These are phyloP conservation scores for Oreochromis niloticus DNA, from an alignment of 2,113 vertebrate genomes.

Conservation along the genomic window DNA sequence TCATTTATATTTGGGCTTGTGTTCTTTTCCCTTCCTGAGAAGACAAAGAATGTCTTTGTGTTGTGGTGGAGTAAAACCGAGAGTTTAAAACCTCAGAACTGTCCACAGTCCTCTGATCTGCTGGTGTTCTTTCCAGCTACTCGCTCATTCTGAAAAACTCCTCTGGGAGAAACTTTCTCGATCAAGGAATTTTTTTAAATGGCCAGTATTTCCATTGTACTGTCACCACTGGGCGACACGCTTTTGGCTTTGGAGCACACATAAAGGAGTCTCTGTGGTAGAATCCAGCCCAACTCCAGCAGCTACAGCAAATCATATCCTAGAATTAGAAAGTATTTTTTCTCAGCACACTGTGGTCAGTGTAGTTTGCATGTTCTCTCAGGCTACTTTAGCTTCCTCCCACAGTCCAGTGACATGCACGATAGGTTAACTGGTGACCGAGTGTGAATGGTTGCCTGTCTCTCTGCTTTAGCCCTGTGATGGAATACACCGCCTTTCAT, in stretches of 20 bases:
- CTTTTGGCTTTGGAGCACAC: neutral
- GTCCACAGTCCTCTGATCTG: neutral
- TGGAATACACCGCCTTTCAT: neutral
- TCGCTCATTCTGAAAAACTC: neutral
- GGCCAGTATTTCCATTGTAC: neutral
- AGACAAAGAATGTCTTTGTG: neutral
- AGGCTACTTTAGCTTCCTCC: neutral
- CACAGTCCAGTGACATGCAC: neutral
- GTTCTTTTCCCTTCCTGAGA: neutral
- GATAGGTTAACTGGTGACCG: neutral
- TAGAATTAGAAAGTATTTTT: neutral
- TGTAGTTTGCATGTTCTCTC: neutral
- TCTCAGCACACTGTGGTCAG: neutral
- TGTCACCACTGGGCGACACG: neutral
- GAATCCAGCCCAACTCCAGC: neutral
- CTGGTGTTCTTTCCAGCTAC: neutral
- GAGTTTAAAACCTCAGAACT: neutral
- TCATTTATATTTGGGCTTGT: neutral
- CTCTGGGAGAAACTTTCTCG: neutral
- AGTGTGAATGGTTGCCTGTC: neutral
- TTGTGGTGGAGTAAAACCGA: neutral
- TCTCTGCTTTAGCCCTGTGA: neutral
- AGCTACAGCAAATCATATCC: neutral
- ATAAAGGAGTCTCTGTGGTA: neutral
- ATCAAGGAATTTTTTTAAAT: neutral